Base-by-base conservation (phyloP, 2,113 vertebrate genomes). In the Thunnus maccoyii region DNA sequence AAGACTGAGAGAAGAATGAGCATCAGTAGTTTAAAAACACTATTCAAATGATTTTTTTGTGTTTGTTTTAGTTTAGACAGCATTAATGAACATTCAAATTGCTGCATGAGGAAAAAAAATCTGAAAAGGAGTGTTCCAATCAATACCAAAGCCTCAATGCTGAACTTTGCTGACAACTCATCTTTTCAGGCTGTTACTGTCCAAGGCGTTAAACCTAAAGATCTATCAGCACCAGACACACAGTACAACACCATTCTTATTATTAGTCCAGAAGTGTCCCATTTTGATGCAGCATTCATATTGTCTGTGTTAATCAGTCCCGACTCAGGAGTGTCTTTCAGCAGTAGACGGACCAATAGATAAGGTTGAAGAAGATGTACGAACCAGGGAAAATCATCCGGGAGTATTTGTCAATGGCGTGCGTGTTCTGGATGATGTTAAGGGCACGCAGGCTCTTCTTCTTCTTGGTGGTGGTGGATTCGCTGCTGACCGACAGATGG, bases 261-360 rank as follows among this genome's bases (percentile, higher is more conserved):
- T 22, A 52, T 41, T 36, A 50, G 27, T 74, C 27, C 68, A 61
- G 27, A 55, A 2, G 15, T 32, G 47, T 68, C 7, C 32, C 55
- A 12, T n/a, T 48, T 1, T 41, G 71, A 76, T 27, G 62, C 68
- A 73, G 63, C 47, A 18, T 57, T 75, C 2, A 15, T 25, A 32
- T 12, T 36, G 67, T 64, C 44, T 65, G 25, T 69, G 7, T 61
- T 30, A 30, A 30, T 46, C 27, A 17, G 54, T 44, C 10, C 48
- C 32, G 3, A 60, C 41, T 61, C 32, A 3, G 13, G n/a, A 7
- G 55, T 11, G 11, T 9, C 7, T 30, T 44, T 95, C 96, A 99
- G 94, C 97, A 97, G 93, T 99, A 99, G 8, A 97, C 97, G 5
- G 96, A 97, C 98, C 98, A 99, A 87, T 99, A 99, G 93, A 99